phyloP scores from a whole-genome alignment of 2,797 vertebrate species.

The Falco rusticolus region DNA sequence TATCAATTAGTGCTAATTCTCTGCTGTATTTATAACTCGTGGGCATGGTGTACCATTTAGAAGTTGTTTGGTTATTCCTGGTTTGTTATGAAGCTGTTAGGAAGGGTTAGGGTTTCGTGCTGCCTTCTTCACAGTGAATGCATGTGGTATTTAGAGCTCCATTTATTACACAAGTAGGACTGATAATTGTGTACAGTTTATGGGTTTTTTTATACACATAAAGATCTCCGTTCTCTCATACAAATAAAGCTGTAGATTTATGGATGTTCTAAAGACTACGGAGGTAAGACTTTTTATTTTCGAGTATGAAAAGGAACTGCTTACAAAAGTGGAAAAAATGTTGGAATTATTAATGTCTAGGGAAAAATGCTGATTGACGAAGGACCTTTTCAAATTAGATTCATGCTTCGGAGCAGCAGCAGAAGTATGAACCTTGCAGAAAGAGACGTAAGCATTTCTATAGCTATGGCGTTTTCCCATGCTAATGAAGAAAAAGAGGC shows the following conservation, averaged over 20 bases:
- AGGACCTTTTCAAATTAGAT: conserved; percentile 36
- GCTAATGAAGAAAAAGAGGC: conserved; percentile 48
- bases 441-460: neutral
- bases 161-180: neutral
- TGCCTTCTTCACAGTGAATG: neutral
- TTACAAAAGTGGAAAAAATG: conserved; percentile 49
- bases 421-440: neutral
- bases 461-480: neutral
- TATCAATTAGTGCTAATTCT: neutral
- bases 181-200: neutral
- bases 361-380: conserved; percentile 20
- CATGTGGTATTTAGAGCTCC: neutral
- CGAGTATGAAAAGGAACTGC: conserved; percentile 50
- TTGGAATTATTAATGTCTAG: conserved; percentile 54
- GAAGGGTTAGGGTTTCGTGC: fast-evolving
- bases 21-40: neutral
- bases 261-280: conserved; percentile 40
- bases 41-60: neutral
- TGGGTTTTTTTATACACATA: neutral
- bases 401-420: conserved; percentile 34
- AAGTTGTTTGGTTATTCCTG: neutral
- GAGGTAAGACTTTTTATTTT: conserved; percentile 46
- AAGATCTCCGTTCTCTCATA: neutral
- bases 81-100: neutral
- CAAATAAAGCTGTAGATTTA: conserved; percentile 43